Percentiles rank a stretch among this genome's conserved stretches.
phyloP scores from a whole-genome alignment of 2,797 vertebrate genomes.

The Syngnathus acus region DNA sequence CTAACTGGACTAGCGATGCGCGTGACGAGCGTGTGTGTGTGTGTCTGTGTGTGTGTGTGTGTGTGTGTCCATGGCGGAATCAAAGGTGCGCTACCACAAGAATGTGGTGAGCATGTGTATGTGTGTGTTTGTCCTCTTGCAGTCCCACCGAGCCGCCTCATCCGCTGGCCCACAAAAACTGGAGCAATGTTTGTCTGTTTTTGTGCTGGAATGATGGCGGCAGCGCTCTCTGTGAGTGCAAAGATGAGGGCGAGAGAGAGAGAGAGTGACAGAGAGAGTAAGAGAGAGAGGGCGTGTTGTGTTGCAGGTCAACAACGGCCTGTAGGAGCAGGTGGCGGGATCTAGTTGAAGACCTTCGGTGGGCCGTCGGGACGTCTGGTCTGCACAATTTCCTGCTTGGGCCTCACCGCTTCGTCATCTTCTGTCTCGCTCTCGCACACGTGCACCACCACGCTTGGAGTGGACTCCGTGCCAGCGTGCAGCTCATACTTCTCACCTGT shows the following conservation, averaged over 20 bases:
- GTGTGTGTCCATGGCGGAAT: not conserved
- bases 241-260: slow-evolving; percentile 58
- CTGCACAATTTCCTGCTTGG: slow-evolving; percentile 90
- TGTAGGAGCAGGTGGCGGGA: slow-evolving; percentile 19
- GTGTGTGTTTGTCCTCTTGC: slow-evolving; percentile 42
- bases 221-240: slow-evolving; percentile 64
- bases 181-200: slow-evolving; percentile 58
- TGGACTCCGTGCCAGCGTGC: slow-evolving; percentile 93
- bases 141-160: slow-evolving; percentile 59
- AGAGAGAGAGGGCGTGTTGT: slow-evolving; percentile 64
- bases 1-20: not conserved
- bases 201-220: slow-evolving; percentile 75
- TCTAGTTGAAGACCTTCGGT: slow-evolving; percentile 70
- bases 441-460: slow-evolving; percentile 94
- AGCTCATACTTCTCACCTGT: slow-evolving; percentile 95
- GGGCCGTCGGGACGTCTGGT: slow-evolving; percentile 85
- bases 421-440: slow-evolving; percentile 91
- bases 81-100: not conserved
- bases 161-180: slow-evolving; percentile 62
- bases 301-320: slow-evolving; percentile 50
- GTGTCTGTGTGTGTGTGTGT: not conserved
- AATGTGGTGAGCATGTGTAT: not conserved
- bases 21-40: not conserved
- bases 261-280: slow-evolving; percentile 31
- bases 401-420: slow-evolving; percentile 81